Base-by-base conservation (phyloP, 2,888 invertebrate species). In the Lacanobia wlatinum region DNA sequence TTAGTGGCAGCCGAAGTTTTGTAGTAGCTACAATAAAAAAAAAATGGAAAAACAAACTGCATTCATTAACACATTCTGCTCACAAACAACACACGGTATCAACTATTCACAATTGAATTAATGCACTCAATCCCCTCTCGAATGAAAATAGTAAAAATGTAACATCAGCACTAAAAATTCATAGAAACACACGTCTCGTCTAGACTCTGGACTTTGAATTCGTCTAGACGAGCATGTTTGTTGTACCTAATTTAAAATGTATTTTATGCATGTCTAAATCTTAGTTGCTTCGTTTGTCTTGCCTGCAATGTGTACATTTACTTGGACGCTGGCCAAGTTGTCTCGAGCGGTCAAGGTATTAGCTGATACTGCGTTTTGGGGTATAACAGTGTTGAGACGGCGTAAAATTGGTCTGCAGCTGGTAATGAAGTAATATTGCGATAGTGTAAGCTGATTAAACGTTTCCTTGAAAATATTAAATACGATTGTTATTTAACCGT, bases 241-340 rank as follows among this genome's bases (percentile, higher is more conserved):
- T 74, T 65, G 74, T 82, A 77, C 63, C 67, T 89, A 84, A 89
- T 87, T 89, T 90, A 82, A 85, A 86, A 87, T 87, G 83, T 84
- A 87, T 87, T 90, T 87, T 84, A 88, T 89, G 87, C 84, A 88
- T 84, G 80, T 84, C 85, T 87, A 87, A 87, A 87, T 86, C 86
- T 87, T 84, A 73, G 78, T 80, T 73, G 76, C 69, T 87, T 80
- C 73, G 82, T 85, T 87, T 89, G 76, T 82, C 70, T 82, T 73
- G 73, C 60, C 65, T 82, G 81, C 80, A 82, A 69, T 81, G 86
- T 86, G 79, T 84, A 87, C 83, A 88, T 86, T 82, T 69, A 75
- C 48, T 84, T 88, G 88, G 88, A 21, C n/a, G 62, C 77, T 5
- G 9, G 77, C 88, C 85, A 88, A 84, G 70, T 63, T 75, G 72